A percentile compares a stretch with the other conserved stretches of the same genome.
Evolutionary conservation across 2,888 invertebrate genomes (phyloP).

Genomic region (Latheticus oryzae): DNA sequence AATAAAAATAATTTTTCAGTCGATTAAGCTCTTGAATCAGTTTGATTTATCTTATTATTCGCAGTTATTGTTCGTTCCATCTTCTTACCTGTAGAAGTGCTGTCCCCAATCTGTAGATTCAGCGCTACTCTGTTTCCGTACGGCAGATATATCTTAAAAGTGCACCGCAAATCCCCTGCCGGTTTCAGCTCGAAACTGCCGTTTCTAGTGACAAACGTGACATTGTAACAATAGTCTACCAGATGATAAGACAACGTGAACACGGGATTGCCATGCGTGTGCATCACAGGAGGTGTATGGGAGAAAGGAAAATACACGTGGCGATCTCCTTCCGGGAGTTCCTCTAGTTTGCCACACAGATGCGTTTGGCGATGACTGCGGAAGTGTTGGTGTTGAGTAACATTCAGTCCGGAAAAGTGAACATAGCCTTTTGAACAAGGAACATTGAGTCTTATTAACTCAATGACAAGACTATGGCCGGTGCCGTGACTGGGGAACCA

Average conservation of each 20-base stretch:
- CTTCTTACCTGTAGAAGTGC: slow-evolving; percentile 52
- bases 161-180: slow-evolving; percentile 72
- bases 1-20: no score
- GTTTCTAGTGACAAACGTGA: slow-evolving; percentile 73
- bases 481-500: slow-evolving; percentile 66
- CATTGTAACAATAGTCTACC: slow-evolving; percentile 80
- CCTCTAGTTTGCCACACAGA: slow-evolving; percentile 79
- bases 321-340: slow-evolving; percentile 71
- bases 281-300: slow-evolving; percentile 67
- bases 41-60: no score
- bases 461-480: slow-evolving; percentile 72
- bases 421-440: slow-evolving; percentile 74
- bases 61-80: no score
- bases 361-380: slow-evolving; percentile 61
- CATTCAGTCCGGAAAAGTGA: slow-evolving; percentile 67
- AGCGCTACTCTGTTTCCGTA: slow-evolving; percentile 77
- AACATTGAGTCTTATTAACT: slow-evolving; percentile 76
- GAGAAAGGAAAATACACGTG: slow-evolving; percentile 71
- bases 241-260: slow-evolving; percentile 75
- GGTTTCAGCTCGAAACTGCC: slow-evolving; percentile 76
- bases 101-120: slow-evolving; percentile 70
- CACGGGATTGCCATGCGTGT: slow-evolving; percentile 73
- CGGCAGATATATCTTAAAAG: slow-evolving; percentile 77
- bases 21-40: no score
- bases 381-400: slow-evolving; percentile 56